Evolutionary conservation across 2,888 invertebrate genomes (phyloP).

Genomic region (Polymixis lichenea): DNA sequence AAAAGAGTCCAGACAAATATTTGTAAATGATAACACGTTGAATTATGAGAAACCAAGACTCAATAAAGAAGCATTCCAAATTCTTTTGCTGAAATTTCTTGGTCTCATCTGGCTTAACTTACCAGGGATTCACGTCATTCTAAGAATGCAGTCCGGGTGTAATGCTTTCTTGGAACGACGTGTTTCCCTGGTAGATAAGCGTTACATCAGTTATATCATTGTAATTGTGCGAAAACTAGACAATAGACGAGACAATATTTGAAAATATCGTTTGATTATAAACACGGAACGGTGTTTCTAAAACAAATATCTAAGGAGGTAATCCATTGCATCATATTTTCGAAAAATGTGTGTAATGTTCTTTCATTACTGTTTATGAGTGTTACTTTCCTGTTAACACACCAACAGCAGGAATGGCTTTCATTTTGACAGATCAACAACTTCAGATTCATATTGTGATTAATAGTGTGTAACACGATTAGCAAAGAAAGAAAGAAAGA

Average conservation of each 20-base stretch:
- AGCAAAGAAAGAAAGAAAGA: too few species aligned
- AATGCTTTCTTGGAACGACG: background rate
- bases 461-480: too few species aligned
- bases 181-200: background rate
- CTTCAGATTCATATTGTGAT: too few species aligned
- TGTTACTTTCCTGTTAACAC: background rate
- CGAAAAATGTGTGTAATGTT: too few species aligned
- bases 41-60: background rate
- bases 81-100: background rate
- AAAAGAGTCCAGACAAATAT: background rate
- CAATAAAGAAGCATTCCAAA: background rate
- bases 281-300: slow-evolving; percentile 10
- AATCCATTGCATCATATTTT: too few species aligned
- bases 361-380: background rate
- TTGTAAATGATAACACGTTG: background rate
- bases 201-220: background rate
- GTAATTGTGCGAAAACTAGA: slow-evolving; percentile 1
- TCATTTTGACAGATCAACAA: too few species aligned
- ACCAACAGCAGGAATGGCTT: too few species aligned
- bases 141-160: background rate
- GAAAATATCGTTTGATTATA: slow-evolving; percentile 10
- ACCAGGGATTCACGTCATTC: too few species aligned
- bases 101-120: too few species aligned
- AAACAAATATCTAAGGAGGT: slow-evolving; percentile 20
- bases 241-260: slow-evolving; percentile 13